Base-by-base conservation (phyloP, 2,888 invertebrate species). In the Folsomia candida region DNA sequence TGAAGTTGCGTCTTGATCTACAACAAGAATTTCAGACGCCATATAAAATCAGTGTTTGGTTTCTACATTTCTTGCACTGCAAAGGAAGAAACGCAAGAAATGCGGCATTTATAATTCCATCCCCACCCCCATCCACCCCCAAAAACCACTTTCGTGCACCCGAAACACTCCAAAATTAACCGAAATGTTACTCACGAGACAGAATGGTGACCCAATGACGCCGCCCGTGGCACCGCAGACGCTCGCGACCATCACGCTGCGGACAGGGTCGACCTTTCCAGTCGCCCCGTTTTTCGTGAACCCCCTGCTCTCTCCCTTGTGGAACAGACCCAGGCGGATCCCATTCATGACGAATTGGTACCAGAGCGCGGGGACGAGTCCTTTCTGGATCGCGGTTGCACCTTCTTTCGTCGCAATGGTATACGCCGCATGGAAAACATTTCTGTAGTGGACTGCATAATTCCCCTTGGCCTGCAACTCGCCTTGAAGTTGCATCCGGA, bases 291-390 rank as follows among this genome's bases (percentile, higher is more conserved):
- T 73, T 57, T 63, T 70, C 18, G 76, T 76, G 82, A 24, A 87
- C 85, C 64, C 86, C 86, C 9, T 88, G 91, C 69, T 68, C 29
- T 74, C 73, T 26, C 67, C 67, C 2, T 75, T 54, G 18, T 73
- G 65, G 37, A 69, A 77, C 14, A 88, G 86, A 25, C 93, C 92
- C 80, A 92, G 84, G 76, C 92, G 88, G 75, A 88, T 87, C 18
- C 93, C 92, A 83, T 97, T 97, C 81, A 96, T 87, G 72, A 89
- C 89, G 81, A 94, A 89, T 84, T 97, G 96, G 83, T 94, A 70
- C 29, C 90, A 89, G 9, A 96, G 83, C 62, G 94, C 94, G 0
- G 96, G 92, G 0, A 88, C 88, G 0, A 97, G 85, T 0, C 97
- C 96, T 76, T 84, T 85, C 73, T 86, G 86, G 20, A 86, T 78